Base-by-base conservation (phyloP, 2,797 vertebrate species). In the Anableps anableps region DNA sequence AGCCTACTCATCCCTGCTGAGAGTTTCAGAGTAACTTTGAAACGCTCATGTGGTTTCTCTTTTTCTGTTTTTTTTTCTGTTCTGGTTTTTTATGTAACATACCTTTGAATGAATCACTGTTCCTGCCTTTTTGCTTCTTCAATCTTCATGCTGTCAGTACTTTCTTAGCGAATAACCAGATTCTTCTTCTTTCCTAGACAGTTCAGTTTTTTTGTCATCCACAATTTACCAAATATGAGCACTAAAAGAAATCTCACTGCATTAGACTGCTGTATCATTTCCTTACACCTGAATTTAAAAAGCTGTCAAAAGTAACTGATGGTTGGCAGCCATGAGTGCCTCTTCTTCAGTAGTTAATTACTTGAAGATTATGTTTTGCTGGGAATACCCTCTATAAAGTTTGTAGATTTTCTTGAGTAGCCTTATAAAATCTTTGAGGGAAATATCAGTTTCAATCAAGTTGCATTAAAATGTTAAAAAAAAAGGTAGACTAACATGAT, bases 191-290 rank as follows among this genome's bases (percentile, higher is more conserved):
- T 41, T 41, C 38, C 6, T 41, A 41, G 38, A 41, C 6, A 83
- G 81, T 80, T 88, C 89, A 86, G 91, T n/a, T 94, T 94, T 94
- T 90, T 90, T 58, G 86, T 94, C 88, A 94, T 94, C 82, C 89
- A 93, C 91, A 90, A 94, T 91, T 93, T 88, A 94, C 87, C 85
- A 89, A 90, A 88, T 85, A 82, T 88, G 91, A 90, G 85, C 86
- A 90, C 71, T 68, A 77, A 91, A 89, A 85, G 86, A 80, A 88
- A 82, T 86, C 77, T 45, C 77, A 82, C 87, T 80, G 85, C 83
- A 80, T 88, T 86, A 92, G 91, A 91, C 78, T 16, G 62, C 74
- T 84, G 82, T 73, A 90, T 88, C 84, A 75, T 86, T 86, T 90
- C 79, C 83, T 84, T 79, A 89, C 50, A 26, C 45, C 88, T 92